These are phyloP conservation scores for Zeuzera pyrina DNA, from an alignment of 2,888 invertebrate genomes.

Conservation along the genomic window DNA sequence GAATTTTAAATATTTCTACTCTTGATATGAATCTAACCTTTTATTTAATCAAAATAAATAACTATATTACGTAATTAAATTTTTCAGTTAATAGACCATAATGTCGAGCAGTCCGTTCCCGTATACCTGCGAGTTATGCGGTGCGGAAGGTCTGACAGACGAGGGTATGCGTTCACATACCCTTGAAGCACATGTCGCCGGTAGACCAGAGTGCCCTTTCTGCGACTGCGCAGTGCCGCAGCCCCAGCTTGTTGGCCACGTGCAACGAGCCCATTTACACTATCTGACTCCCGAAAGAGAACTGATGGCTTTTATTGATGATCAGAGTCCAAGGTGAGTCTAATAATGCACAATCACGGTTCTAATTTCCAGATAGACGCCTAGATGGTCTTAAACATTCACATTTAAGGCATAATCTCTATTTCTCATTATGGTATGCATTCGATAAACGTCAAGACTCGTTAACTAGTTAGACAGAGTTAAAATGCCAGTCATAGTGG, in stretches of 20 bases:
- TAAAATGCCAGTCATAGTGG: no score
- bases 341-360: no score
- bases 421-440: no score
- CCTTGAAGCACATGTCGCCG: slow-evolving; percentile 83
- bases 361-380: no score
- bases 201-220: slow-evolving; percentile 85
- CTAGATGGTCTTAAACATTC: no score
- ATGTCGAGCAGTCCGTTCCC: slow-evolving; percentile 66
- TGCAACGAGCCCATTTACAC: slow-evolving; percentile 88
- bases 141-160: slow-evolving; percentile 84
- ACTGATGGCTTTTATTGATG: slow-evolving; percentile 84
- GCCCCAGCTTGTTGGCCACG: slow-evolving; percentile 83
- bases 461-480: no score
- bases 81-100: slow-evolving; percentile 9
- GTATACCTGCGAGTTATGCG: slow-evolving; percentile 86
- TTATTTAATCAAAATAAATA: no score
- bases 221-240: slow-evolving; percentile 84
- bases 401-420: no score
- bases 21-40: no score
- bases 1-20: no score
- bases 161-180: slow-evolving; percentile 87
- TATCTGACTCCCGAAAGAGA: slow-evolving; percentile 86
- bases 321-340: slow-evolving; percentile 73
- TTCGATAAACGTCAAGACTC: no score
- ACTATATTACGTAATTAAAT: neutral